phyloP scores from a whole-genome alignment of 2,797 vertebrate species.

The Nothura maculosa region DNA sequence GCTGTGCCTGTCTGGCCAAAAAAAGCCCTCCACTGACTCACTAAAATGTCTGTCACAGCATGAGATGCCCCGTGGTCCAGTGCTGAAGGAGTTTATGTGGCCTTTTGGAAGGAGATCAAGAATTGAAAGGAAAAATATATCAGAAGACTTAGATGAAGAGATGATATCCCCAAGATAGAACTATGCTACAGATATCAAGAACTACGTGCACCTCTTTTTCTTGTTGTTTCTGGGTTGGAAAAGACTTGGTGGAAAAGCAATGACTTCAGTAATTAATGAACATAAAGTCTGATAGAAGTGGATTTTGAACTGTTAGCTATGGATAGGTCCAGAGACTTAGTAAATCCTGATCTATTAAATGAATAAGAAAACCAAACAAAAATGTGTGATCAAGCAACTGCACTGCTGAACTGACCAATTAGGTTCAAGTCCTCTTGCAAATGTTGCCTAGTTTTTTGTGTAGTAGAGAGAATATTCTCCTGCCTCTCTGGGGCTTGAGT shows the following conservation, averaged over 20 bases:
- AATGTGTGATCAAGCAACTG: background rate
- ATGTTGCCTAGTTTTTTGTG: background rate
- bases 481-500: background rate
- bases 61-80: background rate
- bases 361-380: background rate
- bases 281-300: accelerated
- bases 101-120: background rate
- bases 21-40: slow-evolving; percentile 14
- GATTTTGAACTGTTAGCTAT: background rate
- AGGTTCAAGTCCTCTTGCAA: background rate
- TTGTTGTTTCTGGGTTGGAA: background rate
- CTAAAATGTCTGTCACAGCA: slow-evolving; percentile 21
- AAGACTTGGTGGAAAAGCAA: background rate
- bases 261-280: background rate
- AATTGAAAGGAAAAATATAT: background rate
- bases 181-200: background rate
- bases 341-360: background rate
- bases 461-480: background rate
- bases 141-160: background rate
- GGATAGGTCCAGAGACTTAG: background rate
- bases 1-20: background rate
- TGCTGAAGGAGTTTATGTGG: background rate
- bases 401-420: no score
- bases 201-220: accelerated
- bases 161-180: background rate